These are phyloP conservation scores for Drosophila obscura DNA, from an alignment of 1,140 invertebrate genomes.

Conservation along the genomic window DNA sequence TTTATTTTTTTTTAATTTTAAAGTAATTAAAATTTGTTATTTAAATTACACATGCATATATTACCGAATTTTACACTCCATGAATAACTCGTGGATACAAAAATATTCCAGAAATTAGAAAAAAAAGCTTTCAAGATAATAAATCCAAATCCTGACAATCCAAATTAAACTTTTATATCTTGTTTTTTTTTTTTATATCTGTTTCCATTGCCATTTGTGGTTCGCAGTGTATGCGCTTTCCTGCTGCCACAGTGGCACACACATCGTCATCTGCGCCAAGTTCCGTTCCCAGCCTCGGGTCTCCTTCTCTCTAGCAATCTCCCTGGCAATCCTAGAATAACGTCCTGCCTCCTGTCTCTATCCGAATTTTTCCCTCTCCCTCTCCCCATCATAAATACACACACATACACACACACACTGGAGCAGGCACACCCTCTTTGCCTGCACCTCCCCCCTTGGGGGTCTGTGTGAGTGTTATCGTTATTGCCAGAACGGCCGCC, in stretches of 20 bases:
- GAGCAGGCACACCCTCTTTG: slow-evolving; percentile 7
- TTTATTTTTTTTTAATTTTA: too few relatives aligned
- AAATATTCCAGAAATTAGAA: too few relatives aligned
- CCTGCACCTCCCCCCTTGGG: not conserved
- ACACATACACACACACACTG: slow-evolving; percentile 11
- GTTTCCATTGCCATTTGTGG: too few relatives aligned
- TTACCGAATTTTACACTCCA: too few relatives aligned
- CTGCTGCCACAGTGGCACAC: slow-evolving; percentile 58
- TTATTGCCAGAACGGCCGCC: slow-evolving; percentile 60
- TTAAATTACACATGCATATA: too few relatives aligned
- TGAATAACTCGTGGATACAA: too few relatives aligned
- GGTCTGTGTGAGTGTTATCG: slow-evolving; percentile 50
- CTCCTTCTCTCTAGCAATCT: slow-evolving; percentile 34
- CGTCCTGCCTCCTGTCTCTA: not conserved
- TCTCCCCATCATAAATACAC: not conserved
- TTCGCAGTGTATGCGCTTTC: slow-evolving; percentile 52
- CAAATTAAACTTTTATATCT: too few relatives aligned
- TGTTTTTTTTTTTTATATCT: too few relatives aligned
- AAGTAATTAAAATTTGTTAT: too few relatives aligned
- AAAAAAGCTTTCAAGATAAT: too few relatives aligned
- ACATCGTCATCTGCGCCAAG: slow-evolving; percentile 70
- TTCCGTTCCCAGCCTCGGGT: slow-evolving; percentile 47
- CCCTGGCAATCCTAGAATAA: too few relatives aligned
- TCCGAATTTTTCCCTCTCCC: not conserved
- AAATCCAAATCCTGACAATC: too few relatives aligned